These are phyloP conservation scores for Rhipidura dahli DNA, from an alignment of 2,113 vertebrate genomes.

Conservation along the genomic window DNA sequence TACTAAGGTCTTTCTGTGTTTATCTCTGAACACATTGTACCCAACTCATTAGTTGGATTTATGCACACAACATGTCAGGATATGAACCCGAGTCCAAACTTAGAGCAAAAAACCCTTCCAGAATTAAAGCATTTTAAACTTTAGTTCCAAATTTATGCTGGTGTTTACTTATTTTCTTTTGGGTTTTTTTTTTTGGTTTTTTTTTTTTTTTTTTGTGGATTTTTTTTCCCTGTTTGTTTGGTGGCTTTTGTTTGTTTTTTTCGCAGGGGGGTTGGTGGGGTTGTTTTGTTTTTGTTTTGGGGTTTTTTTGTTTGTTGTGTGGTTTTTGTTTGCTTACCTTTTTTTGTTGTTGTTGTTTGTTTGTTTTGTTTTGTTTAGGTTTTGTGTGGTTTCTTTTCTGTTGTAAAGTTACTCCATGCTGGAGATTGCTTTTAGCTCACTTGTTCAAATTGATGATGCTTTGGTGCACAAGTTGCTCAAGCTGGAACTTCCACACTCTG, in stretches of 20 bases:
- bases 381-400: neutral
- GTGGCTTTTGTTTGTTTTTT: neutral
- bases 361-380: too few relatives aligned
- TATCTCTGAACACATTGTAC: neutral
- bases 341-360: too few relatives aligned
- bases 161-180: neutral
- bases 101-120: accelerated
- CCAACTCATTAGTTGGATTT: neutral
- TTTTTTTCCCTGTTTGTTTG: neutral
- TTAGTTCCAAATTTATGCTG: neutral
- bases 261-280: accelerated
- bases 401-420: neutral
- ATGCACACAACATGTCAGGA: neutral
- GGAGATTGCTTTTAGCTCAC: neutral
- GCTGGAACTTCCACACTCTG: neutral
- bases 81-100: neutral
- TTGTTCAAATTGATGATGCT: neutral
- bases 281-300: neutral
- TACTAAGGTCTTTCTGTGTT: neutral
- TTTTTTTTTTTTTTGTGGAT: too few relatives aligned
- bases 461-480: neutral
- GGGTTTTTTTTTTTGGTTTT: neutral
- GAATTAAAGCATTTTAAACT: neutral
- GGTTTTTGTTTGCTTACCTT: neutral
- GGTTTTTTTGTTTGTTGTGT: neutral